Base-by-base conservation (phyloP, 2,888 invertebrate species). In the Lycocerus yunnanus region DNA sequence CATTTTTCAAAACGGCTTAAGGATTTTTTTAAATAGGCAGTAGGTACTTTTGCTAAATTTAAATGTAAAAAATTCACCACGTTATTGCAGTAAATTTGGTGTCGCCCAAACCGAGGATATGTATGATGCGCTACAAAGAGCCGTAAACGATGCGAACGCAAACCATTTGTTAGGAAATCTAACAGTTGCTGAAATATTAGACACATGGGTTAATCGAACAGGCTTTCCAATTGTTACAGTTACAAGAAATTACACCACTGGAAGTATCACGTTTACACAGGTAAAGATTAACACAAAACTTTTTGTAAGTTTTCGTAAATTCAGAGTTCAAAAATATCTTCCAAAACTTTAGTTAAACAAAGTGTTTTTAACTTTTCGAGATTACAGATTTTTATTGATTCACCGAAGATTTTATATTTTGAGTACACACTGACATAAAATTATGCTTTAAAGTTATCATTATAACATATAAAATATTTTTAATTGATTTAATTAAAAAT, bases 21-120 rank as follows among this genome's bases (percentile, higher is more conserved):
- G 27, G 13, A 67, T 72, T 20, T 67, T 61, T 67, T 27, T 72
- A 16, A 18, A 67, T 63, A n/a, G 18, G 18, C 16, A 63, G 61
- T 63, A 20, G 20, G 61, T 18, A 18, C 13, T n/a, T 43, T n/a
- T n/a, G 8, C 0, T 43, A n/a, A n/a, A 43, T 65, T 16, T n/a
- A 20, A 65, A 13, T 65, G 4, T 15, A 65, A 0, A 0, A 16
- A 20, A 20, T 14, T 16, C 20, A 20, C 65, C 1, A 3, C 3
- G 24, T 11, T 11, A 4, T 15, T 66, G 14, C 18, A 68, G 59
- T 58, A 14, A 76, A 71, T 82, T 76, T 27, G 61, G 77, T 3
- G 73, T 80, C 1, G 83, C 82, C 0, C 69, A 43, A 8, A 85
- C 85, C 0, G 78, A 81, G 14, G 73, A 84, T 73, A 77, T 87